A percentile compares a stretch with the other conserved stretches of the same genome.
Evolutionary conservation across 2,797 vertebrate species (phyloP).

Genomic region (Acanthiza pusilla): DNA sequence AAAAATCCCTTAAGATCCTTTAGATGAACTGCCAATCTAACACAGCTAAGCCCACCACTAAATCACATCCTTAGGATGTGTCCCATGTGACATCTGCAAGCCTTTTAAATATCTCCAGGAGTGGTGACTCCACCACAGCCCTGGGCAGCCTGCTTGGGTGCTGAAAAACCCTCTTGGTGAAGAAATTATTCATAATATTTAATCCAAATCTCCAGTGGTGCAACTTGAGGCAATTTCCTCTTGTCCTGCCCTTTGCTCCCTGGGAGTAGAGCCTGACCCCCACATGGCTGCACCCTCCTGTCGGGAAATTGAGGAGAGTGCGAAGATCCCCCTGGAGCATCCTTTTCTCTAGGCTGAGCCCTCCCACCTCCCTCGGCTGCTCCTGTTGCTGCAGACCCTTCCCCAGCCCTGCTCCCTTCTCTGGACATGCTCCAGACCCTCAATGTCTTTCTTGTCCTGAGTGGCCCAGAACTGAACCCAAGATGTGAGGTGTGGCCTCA

Average conservation of each 20-base stretch:
- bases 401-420: not conserved
- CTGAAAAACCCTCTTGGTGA: not conserved
- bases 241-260: not conserved
- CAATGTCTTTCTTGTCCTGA: too few species aligned
- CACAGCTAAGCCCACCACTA: not conserved
- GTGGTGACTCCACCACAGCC: fast-evolving
- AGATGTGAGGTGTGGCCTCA: not conserved
- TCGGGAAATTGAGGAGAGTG: not conserved
- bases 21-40: not conserved
- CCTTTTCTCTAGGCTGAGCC: not conserved
- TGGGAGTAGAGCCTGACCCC: not conserved
- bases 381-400: not conserved
- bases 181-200: not conserved
- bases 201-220: not conserved
- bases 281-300: too few species aligned
- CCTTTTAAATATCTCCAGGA: not conserved
- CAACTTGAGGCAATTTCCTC: not conserved
- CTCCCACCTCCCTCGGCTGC: not conserved
- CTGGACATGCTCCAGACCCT: not conserved
- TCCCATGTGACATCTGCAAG: too few species aligned
- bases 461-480: not conserved
- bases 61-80: too few species aligned
- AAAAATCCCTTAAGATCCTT: not conserved
- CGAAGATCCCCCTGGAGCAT: not conserved
- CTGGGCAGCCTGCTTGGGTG: not conserved